Conservation (phyloP, 2,888 invertebrate species). For the Leucophenga maculata region DNA sequence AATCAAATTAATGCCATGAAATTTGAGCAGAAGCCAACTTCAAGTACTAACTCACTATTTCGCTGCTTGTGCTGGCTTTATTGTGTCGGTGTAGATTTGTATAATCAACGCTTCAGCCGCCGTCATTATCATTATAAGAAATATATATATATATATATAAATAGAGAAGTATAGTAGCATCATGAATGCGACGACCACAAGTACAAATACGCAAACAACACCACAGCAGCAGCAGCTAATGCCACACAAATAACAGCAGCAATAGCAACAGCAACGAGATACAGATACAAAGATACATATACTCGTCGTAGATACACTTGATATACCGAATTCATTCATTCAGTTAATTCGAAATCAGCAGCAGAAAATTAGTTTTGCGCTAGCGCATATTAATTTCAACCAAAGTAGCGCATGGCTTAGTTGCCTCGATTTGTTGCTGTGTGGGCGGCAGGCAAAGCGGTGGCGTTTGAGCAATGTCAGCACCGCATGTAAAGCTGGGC, state of each 20-base stretch:
- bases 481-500: not conserved
- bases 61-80: not conserved
- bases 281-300: constrained; percentile 32
- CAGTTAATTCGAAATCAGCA: constrained; percentile 67
- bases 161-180: constrained; percentile 1
- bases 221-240: constrained; percentile 1
- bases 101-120: constrained; percentile 16
- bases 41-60: not conserved
- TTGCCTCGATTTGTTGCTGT: not conserved
- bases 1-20: constrained; percentile 37
- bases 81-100: too few species aligned
- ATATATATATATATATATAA: constrained; percentile 6
- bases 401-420: constrained; percentile 20
- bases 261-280: constrained; percentile 1
- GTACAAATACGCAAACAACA: constrained; percentile 11
- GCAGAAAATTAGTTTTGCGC: constrained; percentile 68
- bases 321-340: constrained; percentile 53
- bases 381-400: constrained; percentile 36
- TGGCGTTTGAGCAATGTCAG: constrained; percentile 7
- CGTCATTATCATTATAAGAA: constrained; percentile 32
- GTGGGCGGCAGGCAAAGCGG: not conserved
- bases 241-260: not conserved
- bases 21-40: constrained; percentile 30
- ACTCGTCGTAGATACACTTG: constrained; percentile 43
- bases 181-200: constrained; percentile 3